These are phyloP conservation scores for Drosophila subpulchrella DNA, from an alignment of 1,140 invertebrate species.

Conservation along the genomic window DNA sequence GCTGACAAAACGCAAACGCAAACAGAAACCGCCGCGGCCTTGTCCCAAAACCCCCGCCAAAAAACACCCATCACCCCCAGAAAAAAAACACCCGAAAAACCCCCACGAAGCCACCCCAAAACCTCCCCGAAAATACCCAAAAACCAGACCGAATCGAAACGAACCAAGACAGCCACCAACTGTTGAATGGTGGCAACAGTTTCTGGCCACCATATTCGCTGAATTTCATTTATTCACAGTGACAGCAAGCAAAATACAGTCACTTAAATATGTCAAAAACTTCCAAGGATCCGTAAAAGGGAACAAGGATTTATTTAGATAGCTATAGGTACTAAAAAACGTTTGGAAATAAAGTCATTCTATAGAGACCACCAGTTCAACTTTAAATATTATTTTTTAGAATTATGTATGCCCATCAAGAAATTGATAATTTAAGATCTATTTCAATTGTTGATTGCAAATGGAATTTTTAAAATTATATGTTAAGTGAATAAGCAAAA, in stretches of 20 bases:
- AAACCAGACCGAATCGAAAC: slow-evolving; percentile 21
- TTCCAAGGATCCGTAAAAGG: neutral
- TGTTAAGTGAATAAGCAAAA: too few relatives aligned
- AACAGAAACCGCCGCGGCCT: slow-evolving; percentile 73
- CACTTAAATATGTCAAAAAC: slow-evolving; percentile 43
- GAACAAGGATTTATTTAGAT: neutral
- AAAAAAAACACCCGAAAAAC: neutral
- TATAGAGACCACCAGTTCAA: too few relatives aligned
- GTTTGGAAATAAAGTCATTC: neutral
- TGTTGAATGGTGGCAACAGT: slow-evolving; percentile 66
- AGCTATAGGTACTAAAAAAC: neutral
- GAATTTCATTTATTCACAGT: slow-evolving; percentile 66
- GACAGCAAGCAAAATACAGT: slow-evolving; percentile 33
- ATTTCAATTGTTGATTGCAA: too few relatives aligned
- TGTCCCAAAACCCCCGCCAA: slow-evolving; percentile 45
- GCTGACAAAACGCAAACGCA: slow-evolving; percentile 78
- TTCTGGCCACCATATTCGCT: slow-evolving; percentile 17
- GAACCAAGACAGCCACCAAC: slow-evolving; percentile 44
- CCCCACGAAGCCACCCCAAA: neutral
- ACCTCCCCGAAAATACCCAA: neutral
- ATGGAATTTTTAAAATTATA: too few relatives aligned
- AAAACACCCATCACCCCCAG: neutral
- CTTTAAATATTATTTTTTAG: too few relatives aligned
- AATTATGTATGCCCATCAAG: too few relatives aligned
- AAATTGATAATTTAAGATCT: too few relatives aligned